Percentiles rank a stretch among this genome's conserved stretches.
Evolutionary conservation across 2,888 invertebrate species (phyloP).

Genomic region (Zygothrica quintamaculata): DNA sequence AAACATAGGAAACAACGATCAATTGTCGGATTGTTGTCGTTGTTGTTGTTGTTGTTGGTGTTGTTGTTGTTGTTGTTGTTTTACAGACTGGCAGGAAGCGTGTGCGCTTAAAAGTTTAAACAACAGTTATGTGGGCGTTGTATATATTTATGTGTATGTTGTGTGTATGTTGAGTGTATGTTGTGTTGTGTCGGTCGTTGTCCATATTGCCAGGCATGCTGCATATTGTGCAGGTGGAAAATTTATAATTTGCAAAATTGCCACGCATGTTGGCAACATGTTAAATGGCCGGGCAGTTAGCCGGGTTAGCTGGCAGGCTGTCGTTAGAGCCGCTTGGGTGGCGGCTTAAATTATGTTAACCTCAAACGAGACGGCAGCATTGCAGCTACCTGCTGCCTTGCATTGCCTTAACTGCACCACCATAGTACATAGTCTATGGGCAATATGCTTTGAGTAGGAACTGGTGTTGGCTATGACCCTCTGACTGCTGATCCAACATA

Average conservation of each 20-base stretch:
- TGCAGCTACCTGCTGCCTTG: slow-evolving; percentile 36
- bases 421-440: neutral
- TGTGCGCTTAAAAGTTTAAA: slow-evolving; percentile 73
- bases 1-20: slow-evolving; percentile 71
- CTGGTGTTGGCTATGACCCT: slow-evolving; percentile 5
- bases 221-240: slow-evolving; percentile 81
- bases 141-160: neutral
- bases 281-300: slow-evolving; percentile 72
- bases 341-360: slow-evolving; percentile 78
- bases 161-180: slow-evolving; percentile 2
- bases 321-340: slow-evolving; percentile 61
- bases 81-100: slow-evolving; percentile 55
- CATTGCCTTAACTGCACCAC: neutral
- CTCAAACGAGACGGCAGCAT: slow-evolving; percentile 70
- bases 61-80: slow-evolving; percentile 23
- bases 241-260: slow-evolving; percentile 83
- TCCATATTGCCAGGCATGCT: slow-evolving; percentile 30
- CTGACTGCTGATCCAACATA: slow-evolving; percentile 1
- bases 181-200: neutral
- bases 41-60: slow-evolving; percentile 21
- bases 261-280: slow-evolving; percentile 76
- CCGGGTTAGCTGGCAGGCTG: slow-evolving; percentile 31
- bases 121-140: slow-evolving; percentile 53
- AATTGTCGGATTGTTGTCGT: slow-evolving; percentile 71
- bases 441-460: too few species aligned